A percentile compares a stretch with the other conserved stretches of the same genome.
Evolutionary conservation across 2,113 vertebrate species (phyloP).

Genomic region (Oriolus oriolus): DNA sequence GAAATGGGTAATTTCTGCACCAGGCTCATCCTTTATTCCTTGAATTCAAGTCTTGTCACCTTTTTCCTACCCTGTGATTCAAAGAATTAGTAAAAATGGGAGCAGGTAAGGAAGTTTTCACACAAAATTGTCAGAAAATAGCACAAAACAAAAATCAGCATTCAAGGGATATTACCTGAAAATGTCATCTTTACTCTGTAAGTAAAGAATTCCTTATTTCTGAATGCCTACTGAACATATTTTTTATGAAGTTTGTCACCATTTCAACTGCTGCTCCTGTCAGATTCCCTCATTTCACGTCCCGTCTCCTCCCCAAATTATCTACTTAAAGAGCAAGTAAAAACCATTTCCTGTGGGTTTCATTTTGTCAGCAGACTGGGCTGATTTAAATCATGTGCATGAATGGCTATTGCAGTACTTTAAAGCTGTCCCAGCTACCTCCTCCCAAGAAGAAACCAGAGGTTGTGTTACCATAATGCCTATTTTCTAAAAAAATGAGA

Average conservation of each 20-base stretch:
- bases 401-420: not conserved
- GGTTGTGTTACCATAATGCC: not conserved
- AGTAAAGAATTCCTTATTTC: not conserved
- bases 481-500: not conserved
- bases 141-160: not conserved
- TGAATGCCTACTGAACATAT: not conserved
- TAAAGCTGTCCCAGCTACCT: not conserved
- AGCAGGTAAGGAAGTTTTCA: not conserved
- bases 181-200: not conserved
- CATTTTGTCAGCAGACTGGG: not conserved
- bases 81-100: not conserved
- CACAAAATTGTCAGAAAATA: not conserved
- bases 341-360: slow-evolving; percentile 19
- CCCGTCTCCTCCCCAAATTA: not conserved
- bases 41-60: not conserved
- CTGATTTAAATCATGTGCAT: slow-evolving; percentile 1
- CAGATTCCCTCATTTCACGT: not conserved
- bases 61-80: not conserved
- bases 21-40: not conserved
- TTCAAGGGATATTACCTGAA: not conserved
- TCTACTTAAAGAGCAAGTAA: slow-evolving; percentile 11
- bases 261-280: not conserved
- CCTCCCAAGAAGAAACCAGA: not conserved
- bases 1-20: not conserved
- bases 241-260: not conserved